These are phyloP conservation scores for Diglossa brunneiventris DNA, from an alignment of 2,113 vertebrate genomes.

Conservation along the genomic window DNA sequence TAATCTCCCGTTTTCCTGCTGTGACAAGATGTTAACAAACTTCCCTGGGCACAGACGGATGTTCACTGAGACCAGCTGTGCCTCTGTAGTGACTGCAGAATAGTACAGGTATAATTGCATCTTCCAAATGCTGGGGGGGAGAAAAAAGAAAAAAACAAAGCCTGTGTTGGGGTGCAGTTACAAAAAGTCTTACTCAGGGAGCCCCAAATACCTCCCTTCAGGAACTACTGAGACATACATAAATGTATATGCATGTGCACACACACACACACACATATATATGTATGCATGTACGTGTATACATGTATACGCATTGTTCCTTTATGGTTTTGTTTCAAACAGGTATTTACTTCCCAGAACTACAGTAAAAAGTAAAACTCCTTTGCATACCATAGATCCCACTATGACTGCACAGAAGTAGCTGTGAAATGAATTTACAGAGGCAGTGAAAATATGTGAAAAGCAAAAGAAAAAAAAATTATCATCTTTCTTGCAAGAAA, in stretches of 20 bases:
- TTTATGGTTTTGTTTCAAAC: neutral
- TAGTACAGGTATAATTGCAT: neutral
- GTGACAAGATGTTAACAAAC: neutral
- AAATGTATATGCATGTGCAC: too few species aligned
- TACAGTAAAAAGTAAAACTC: neutral
- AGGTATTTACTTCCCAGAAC: neutral
- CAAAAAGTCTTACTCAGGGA: neutral
- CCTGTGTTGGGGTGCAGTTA: neutral
- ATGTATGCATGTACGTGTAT: too few species aligned
- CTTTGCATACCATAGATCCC: neutral
- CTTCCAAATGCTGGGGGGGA: neutral
- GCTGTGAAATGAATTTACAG: neutral
- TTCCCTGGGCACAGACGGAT: neutral
- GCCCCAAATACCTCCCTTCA: neutral
- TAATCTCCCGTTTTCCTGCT: neutral
- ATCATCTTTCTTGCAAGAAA: neutral
- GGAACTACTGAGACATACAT: neutral
- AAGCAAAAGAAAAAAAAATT: neutral
- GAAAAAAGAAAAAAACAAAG: neutral
- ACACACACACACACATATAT: neutral
- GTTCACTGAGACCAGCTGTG: neutral
- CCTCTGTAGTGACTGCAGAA: neutral
- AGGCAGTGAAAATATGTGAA: neutral
- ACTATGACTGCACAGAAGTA: fast-evolving
- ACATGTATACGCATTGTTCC: neutral